A percentile compares a stretch with the other conserved stretches of the same genome.
Conservation (phyloP, 2,113 vertebrate genomes). For the Quiscalus mexicanus region DNA sequence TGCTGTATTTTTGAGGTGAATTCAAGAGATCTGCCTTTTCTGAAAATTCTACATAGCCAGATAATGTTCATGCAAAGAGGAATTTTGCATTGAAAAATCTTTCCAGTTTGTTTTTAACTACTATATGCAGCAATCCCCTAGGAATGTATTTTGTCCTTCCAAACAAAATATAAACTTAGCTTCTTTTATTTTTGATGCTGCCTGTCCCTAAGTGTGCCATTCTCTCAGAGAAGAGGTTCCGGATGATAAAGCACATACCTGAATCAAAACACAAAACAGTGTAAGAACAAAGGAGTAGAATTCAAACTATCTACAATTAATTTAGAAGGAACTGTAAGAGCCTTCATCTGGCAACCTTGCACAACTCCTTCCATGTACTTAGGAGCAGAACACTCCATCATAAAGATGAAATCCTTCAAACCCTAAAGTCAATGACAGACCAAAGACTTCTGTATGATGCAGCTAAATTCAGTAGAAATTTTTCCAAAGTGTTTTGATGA, state of each 20-base stretch:
- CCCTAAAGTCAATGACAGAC: neutral
- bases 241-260: conserved; percentile 78
- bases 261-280: conserved; percentile 30
- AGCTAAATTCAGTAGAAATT: neutral
- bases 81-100: neutral
- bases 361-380: neutral
- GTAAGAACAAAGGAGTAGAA: neutral
- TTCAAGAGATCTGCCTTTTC: neutral
- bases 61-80: neutral
- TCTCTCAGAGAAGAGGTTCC: conserved; percentile 73
- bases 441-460: neutral
- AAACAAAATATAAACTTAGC: conserved; percentile 19
- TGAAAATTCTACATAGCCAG: neutral
- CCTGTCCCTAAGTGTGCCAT: conserved; percentile 38
- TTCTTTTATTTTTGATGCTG: conserved; percentile 69
- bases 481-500: neutral
- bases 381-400: neutral
- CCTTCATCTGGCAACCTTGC: neutral
- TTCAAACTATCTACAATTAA: neutral
- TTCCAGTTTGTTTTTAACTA: neutral
- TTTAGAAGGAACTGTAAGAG: neutral
- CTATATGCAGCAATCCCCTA: neutral
- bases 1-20: neutral
- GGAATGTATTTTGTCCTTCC: neutral
- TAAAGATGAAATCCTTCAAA: neutral